Evolutionary conservation across 2,797 vertebrate species (phyloP).

Genomic region (Coregonus sp.): DNA sequence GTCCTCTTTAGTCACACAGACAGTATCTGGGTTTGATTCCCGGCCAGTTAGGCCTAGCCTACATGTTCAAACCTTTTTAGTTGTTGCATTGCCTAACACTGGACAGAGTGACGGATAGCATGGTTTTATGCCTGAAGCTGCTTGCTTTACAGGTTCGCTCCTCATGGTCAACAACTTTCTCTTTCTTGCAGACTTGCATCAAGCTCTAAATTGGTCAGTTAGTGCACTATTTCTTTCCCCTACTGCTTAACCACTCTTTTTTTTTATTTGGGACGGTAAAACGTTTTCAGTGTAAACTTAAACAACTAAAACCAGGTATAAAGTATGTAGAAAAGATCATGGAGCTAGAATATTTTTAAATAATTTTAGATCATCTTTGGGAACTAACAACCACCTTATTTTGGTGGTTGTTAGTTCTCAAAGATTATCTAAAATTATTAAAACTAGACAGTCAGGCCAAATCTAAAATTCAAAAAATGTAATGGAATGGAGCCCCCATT

Average conservation of each 20-base stretch:
- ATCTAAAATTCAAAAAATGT: too few species aligned
- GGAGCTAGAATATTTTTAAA: too few species aligned
- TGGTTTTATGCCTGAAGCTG: conserved; percentile 52
- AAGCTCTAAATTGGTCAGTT: neutral
- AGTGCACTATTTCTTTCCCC: neutral
- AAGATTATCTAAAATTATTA: too few species aligned
- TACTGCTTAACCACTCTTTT: too few species aligned
- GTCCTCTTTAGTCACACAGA: neutral
- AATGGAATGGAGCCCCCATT: too few species aligned
- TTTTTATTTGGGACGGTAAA: neutral
- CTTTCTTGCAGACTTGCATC: conserved; percentile 31
- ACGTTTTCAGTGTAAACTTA: too few species aligned
- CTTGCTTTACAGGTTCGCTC: conserved; percentile 34
- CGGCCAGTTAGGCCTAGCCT: conserved; percentile 13
- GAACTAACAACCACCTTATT: too few species aligned
- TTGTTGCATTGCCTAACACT: conserved; percentile 43
- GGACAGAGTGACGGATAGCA: conserved; percentile 38
- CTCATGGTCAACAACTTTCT: conserved; percentile 20
- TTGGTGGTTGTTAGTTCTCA: too few species aligned
- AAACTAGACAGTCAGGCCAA: too few species aligned
- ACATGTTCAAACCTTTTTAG: conserved; percentile 62
- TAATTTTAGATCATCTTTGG: too few species aligned
- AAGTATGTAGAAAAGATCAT: too few species aligned
- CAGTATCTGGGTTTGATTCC: neutral
- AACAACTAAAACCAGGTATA: too few species aligned